These are phyloP conservation scores for Drosophila santomea DNA, from an alignment of 1,140 invertebrate genomes.

Conservation along the genomic window DNA sequence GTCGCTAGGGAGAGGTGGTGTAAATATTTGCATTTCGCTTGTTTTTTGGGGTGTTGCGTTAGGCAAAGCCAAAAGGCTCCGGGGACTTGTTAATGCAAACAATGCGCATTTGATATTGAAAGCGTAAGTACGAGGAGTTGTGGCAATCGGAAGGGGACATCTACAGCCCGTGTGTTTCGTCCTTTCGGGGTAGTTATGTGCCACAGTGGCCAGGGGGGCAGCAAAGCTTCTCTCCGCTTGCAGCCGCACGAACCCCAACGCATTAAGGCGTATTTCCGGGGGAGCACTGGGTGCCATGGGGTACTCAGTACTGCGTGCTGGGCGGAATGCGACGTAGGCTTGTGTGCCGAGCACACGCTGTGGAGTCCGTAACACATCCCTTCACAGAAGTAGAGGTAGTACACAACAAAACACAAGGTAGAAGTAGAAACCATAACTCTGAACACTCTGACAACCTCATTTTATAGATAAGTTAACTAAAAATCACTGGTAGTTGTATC, in stretches of 20 bases:
- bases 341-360: constrained; percentile 18
- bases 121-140: constrained; percentile 24
- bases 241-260: constrained; percentile 69
- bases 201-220: neutral
- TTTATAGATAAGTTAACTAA: no score
- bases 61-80: constrained; percentile 62
- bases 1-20: constrained; percentile 1
- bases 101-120: constrained; percentile 81
- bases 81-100: constrained; percentile 83
- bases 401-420: neutral
- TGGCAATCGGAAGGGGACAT: constrained; percentile 5
- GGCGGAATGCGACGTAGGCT: constrained; percentile 71
- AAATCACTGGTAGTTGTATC: no score
- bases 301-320: neutral
- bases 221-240: constrained; percentile 64
- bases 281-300: constrained; percentile 12
- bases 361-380: neutral
- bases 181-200: constrained; percentile 59
- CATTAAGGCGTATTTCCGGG: constrained; percentile 82
- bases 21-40: constrained; percentile 75
- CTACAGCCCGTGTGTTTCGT: constrained; percentile 6
- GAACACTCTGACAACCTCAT: no score
- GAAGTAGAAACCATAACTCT: no score
- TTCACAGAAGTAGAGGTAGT: neutral
- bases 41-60: constrained; percentile 57